Evolutionary conservation across 2,888 invertebrate genomes (phyloP), one percentile per base, ranked within the genome.

Genomic region (Eueremaeus valkanovi): DNA sequence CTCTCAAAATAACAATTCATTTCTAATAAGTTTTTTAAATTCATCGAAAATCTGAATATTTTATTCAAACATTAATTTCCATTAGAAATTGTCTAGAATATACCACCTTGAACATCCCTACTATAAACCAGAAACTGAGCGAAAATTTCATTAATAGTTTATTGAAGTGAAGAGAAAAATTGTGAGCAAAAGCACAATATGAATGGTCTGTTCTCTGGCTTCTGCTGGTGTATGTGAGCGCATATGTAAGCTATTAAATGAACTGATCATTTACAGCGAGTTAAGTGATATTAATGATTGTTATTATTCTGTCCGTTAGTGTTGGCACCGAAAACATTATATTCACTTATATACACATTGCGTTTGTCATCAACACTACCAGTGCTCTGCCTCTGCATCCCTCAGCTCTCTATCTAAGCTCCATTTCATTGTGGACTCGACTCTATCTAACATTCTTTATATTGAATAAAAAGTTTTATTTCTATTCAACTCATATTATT

Each of bases 221-320:
- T 66, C 8, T 13, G n/a, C n/a, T n/a, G n/a, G n/a, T n/a, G n/a
- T n/a, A n/a, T n/a, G n/a, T n/a, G n/a, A n/a, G n/a, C 36, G n/a
- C 66, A 66, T 66, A 61, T 61, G 61, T 61, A 66, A 66, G 21
- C 66, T 66, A 66, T 66, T 58, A 66, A 66, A 31, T 66, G 33
- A 66, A 36, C 66, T 66, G 36, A 66, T 66, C 66, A 36, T 66
- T 66, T 66, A 66, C 66, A 66, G n/a, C 16, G 36, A 66, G 66
- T 66, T 66, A 66, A 66, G 66, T 66, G 66, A 66, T 33, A 66
- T 66, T 36, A 66, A 66, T 66, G 66, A 36, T 36, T 66, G 66
- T 66, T 66, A n/a, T 13, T 3, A n/a, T 21, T n/a, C 21, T n/a
- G 8, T 11, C 36, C 21, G 66, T 36, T 11, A 33, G 36, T n/a